Evolutionary conservation across 2,113 vertebrate species (phyloP).

Genomic region (Xenotilapia flavipinnis): DNA sequence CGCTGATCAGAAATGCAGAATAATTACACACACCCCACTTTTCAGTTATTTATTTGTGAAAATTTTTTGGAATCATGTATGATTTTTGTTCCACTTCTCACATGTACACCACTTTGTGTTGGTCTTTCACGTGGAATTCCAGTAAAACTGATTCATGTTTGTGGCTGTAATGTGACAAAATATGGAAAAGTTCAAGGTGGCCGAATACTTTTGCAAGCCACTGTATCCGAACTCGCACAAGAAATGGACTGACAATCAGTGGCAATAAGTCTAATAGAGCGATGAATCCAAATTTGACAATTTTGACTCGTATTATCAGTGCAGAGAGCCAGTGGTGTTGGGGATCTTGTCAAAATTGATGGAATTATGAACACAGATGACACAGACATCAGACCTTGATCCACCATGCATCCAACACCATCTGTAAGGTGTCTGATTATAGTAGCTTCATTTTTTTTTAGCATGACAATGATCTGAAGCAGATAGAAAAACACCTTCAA

Average conservation of each 20-base stretch:
- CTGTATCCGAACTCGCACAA: not conserved
- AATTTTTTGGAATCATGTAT: rapidly evolving
- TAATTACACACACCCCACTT: rapidly evolving
- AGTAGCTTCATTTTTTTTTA: not conserved
- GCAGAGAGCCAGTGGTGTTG: not conserved
- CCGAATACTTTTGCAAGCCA: not conserved
- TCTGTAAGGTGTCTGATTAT: not conserved
- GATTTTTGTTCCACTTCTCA: rapidly evolving
- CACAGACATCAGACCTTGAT: not conserved
- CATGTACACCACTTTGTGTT: rapidly evolving
- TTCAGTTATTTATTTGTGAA: not conserved
- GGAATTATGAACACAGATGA: not conserved
- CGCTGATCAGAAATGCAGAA: too few species aligned
- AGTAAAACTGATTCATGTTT: rapidly evolving
- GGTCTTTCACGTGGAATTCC: rapidly evolving
- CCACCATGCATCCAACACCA: not conserved
- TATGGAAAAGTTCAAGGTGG: rapidly evolving
- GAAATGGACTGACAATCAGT: not conserved
- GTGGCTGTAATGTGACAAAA: not conserved
- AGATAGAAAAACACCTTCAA: not conserved
- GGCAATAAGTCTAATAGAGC: not conserved
- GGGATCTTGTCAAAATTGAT: not conserved
- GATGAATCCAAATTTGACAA: not conserved
- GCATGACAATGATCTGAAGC: rapidly evolving
- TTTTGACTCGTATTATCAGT: not conserved